Conservation (phyloP, 2,888 invertebrate genomes). For the Metellina segmentata region DNA sequence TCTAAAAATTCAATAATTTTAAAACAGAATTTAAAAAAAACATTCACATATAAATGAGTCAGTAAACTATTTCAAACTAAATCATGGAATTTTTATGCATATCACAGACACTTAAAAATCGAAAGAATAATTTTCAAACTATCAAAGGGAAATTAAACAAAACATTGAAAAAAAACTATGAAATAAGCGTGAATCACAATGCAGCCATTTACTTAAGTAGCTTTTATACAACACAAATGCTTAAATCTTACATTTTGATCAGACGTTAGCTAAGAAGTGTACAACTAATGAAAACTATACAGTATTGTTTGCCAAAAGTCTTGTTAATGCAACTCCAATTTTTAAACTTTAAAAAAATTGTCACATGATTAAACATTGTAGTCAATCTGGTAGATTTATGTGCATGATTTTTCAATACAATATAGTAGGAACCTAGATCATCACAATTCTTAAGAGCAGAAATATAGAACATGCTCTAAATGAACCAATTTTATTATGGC, state of each 20-base stretch:
- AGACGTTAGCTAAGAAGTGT: background rate
- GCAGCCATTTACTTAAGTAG: background rate
- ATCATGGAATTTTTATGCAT: constrained; percentile 29
- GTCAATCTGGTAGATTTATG: background rate
- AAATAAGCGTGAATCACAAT: background rate
- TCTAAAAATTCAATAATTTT: too few species aligned
- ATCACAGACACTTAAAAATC: constrained; percentile 50
- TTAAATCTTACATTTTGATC: background rate
- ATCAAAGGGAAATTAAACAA: background rate
- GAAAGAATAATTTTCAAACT: constrained; percentile 15
- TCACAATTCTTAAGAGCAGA: constrained; percentile 35
- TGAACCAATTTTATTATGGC: constrained; percentile 47
- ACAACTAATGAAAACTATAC: background rate
- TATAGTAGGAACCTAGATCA: constrained; percentile 55
- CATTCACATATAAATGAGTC: too few species aligned
- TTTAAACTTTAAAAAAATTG: background rate
- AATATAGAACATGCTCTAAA: constrained; percentile 35
- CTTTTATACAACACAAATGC: background rate
- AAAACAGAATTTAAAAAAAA: too few species aligned
- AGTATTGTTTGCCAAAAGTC: background rate
- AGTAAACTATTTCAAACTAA: background rate
- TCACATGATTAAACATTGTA: background rate
- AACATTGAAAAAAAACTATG: background rate
- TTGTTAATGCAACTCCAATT: background rate
- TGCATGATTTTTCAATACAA: background rate